Conservation (phyloP, 2,113 vertebrate genomes). For the Thunnus thynnus region DNA sequence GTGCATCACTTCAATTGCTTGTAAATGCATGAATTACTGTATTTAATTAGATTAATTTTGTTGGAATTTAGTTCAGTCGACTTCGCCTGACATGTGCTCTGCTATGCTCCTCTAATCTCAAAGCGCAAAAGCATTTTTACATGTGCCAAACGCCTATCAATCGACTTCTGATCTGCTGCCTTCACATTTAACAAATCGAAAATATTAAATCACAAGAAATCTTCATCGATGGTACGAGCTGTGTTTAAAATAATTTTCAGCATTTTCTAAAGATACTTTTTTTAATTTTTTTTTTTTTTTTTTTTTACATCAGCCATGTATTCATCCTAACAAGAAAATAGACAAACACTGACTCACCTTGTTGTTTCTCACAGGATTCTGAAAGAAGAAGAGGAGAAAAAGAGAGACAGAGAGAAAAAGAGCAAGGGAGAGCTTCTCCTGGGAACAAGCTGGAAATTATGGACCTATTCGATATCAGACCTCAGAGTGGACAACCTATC, state of each 20-base stretch:
- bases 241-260: neutral
- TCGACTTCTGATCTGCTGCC: neutral
- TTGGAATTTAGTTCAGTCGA: neutral
- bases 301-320: neutral
- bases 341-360: slow-evolving; percentile 63
- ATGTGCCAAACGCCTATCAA: slow-evolving; percentile 1
- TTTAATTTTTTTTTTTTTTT: too few relatives aligned
- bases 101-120: neutral
- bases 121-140: slow-evolving; percentile 11
- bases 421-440: slow-evolving; percentile 56
- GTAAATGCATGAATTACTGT: neutral
- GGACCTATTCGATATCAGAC: slow-evolving; percentile 73
- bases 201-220: neutral
- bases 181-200: slow-evolving; percentile 26
- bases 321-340: neutral
- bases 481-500: slow-evolving; percentile 70
- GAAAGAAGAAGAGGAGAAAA: slow-evolving; percentile 18
- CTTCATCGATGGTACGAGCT: neutral
- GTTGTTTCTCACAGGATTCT: slow-evolving; percentile 50
- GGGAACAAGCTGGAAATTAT: slow-evolving; percentile 69
- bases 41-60: neutral
- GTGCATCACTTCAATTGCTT: neutral
- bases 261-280: neutral
- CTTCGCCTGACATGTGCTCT: neutral
- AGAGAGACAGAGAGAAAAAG: slow-evolving; percentile 42